Evolutionary conservation across 1,140 invertebrate species (phyloP).

Genomic region (Drosophila micromelanica): DNA sequence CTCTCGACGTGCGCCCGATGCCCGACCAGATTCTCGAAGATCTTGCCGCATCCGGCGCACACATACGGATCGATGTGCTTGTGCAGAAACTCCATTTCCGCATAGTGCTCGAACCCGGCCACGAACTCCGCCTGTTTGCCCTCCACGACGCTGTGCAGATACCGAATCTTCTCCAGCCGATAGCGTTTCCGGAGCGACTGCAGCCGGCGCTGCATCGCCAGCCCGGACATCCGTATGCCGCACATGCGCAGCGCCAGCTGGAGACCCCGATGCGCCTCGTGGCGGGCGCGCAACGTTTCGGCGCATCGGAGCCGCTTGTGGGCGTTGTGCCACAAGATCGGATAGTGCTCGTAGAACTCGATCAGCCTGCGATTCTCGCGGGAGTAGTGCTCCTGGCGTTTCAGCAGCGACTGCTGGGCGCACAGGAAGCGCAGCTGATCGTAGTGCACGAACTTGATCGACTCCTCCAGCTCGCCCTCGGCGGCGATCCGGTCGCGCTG

Average conservation of each 20-base stretch:
- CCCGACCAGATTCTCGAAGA: conserved; percentile 66
- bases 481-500: conserved; percentile 68
- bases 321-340: conserved; percentile 73
- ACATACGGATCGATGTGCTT: conserved; percentile 78
- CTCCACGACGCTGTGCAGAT: conserved; percentile 67
- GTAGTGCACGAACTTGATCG: conserved; percentile 62
- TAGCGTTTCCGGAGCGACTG: conserved; percentile 70
- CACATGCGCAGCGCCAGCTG: conserved; percentile 47
- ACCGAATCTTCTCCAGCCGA: conserved; percentile 72
- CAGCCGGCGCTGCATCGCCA: conserved; percentile 60
- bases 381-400: conserved; percentile 56
- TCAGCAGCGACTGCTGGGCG: conserved; percentile 63
- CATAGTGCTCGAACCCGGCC: conserved; percentile 62
- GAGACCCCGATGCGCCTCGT: conserved; percentile 45
- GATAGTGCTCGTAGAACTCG: conserved; percentile 73
- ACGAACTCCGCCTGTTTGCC: conserved; percentile 59
- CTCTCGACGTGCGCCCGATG: conserved; percentile 63
- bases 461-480: conserved; percentile 65
- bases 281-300: conserved; percentile 21
- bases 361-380: conserved; percentile 68
- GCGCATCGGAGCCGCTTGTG: conserved; percentile 46
- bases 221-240: conserved; percentile 58
- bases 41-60: conserved; percentile 67
- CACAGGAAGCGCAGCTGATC: conserved; percentile 64
- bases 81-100: conserved; percentile 69